A percentile compares a stretch with the other conserved stretches of the same genome.
Conservation (phyloP, 2,797 vertebrate species). For the Enteromius mattozi region DNA sequence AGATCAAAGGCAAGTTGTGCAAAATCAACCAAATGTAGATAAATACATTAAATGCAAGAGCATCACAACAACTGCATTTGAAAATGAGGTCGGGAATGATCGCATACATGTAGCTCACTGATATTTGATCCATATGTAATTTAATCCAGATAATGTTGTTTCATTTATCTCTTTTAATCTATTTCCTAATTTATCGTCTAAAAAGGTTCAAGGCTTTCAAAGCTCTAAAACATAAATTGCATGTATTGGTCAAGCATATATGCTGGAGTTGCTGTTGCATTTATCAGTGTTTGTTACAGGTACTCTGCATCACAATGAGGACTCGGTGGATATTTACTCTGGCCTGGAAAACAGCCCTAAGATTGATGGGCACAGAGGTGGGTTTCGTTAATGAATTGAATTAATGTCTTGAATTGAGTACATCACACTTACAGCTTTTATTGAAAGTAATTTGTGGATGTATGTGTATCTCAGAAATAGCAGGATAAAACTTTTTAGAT, state of each 20-base stretch:
- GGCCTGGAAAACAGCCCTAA: slow-evolving; percentile 79
- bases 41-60: neutral
- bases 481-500: neutral
- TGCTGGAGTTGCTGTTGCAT: neutral
- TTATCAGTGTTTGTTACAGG: slow-evolving; percentile 15
- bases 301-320: slow-evolving; percentile 73
- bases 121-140: neutral
- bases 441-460: neutral
- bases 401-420: neutral
- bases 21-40: neutral
- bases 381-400: neutral
- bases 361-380: slow-evolving; percentile 76
- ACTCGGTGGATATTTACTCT: slow-evolving; percentile 95
- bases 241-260: neutral
- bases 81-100: neutral
- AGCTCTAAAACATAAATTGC: neutral
- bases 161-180: neutral
- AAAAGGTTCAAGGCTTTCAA: neutral
- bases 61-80: neutral
- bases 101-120: neutral
- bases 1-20: neutral
- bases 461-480: neutral
- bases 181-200: neutral
- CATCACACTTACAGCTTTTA: neutral
- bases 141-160: neutral